Percentiles rank a stretch among this genome's conserved stretches.
phyloP scores from a whole-genome alignment of 2,888 invertebrate species.

The Zonitis immaculata region DNA sequence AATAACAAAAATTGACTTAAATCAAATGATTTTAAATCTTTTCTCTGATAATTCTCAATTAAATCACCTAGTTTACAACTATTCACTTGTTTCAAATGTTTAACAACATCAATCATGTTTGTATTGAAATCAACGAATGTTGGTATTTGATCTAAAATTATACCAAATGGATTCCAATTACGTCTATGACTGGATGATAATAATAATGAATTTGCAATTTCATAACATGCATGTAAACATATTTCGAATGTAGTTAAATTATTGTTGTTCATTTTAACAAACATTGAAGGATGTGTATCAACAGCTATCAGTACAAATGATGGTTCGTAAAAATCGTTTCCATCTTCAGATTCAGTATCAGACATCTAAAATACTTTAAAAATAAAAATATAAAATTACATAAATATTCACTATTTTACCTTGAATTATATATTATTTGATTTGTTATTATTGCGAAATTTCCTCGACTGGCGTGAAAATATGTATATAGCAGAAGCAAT shows the following conservation, averaged over 20 bases:
- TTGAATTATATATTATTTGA: too few species aligned
- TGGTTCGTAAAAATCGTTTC: conserved; percentile 27
- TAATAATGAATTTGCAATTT: conserved; percentile 33
- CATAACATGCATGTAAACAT: conserved; percentile 32
- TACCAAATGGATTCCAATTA: conserved; percentile 32
- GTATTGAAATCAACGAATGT: conserved; percentile 28
- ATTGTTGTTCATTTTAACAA: conserved; percentile 25
- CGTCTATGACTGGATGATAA: conserved; percentile 26
- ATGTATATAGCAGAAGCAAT: too few species aligned
- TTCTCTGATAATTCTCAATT: conserved; percentile 26
- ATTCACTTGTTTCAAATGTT: conserved; percentile 28
- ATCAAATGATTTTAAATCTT: conserved; percentile 24
- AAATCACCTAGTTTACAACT: conserved; percentile 25
- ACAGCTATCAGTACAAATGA: conserved; percentile 37
- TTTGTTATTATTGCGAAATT: too few species aligned
- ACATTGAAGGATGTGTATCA: conserved; percentile 37
- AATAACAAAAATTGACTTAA: conserved; percentile 32
- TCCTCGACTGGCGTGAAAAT: too few species aligned
- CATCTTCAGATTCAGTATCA: conserved; percentile 14
- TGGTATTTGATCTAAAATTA: conserved; percentile 29
- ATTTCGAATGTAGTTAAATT: conserved; percentile 32
- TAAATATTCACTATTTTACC: too few species aligned
- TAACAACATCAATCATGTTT: conserved; percentile 30
- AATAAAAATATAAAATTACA: too few species aligned
- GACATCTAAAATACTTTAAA: background rate